Evolutionary conservation across 2,797 vertebrate genomes (phyloP), one percentile per base, ranked within the genome.

Genomic region (Mustela erminea): DNA sequence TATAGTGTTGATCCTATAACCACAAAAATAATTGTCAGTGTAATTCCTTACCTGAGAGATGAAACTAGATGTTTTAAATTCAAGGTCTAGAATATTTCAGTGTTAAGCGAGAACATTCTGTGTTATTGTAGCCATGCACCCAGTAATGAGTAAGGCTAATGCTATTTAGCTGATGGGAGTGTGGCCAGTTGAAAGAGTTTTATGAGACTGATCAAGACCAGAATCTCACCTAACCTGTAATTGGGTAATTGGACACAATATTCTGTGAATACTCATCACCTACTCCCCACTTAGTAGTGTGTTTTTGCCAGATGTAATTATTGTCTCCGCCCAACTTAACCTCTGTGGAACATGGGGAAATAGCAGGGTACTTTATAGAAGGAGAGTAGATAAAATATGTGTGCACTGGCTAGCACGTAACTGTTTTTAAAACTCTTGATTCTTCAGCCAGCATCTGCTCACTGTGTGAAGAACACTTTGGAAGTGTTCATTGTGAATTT

Each of bases 281-380:
- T 29, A 0, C 43, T 88, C 54, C 43, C 29, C 43, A 29, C 17
- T 74, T 70, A 78, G 29, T 85, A 29, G 27, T 52, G 1, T 87
- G 11, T 49, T 77, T 96, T 95, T 88, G 66, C 75, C 72, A 95
- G 72, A 66, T 62, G 92, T 89, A 60, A 29, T 92, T 52, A 49
- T 75, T 38, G 27, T 77, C 38, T 90, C 49, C 90, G 32, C 41
- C 75, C 72, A 18, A 87, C 27, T 87, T 77, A 78, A 75, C 72
- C 32, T 58, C 56, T 49, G 0, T 78, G 27, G 66, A 91, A 68
- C 25, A 15, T 52, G 83, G 87, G 56, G 56, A 89, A 94, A 75
- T 89, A 87, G 13, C 5, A 78, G 43, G 15, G 21, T 32, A 54
- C 43, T 88, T 87, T 62, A 54, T 54, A 82, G 60, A 64, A 88